Evolutionary conservation across 1,140 invertebrate genomes (phyloP), one percentile per base, ranked within the genome.

Genomic region (Conus betulinus): DNA sequence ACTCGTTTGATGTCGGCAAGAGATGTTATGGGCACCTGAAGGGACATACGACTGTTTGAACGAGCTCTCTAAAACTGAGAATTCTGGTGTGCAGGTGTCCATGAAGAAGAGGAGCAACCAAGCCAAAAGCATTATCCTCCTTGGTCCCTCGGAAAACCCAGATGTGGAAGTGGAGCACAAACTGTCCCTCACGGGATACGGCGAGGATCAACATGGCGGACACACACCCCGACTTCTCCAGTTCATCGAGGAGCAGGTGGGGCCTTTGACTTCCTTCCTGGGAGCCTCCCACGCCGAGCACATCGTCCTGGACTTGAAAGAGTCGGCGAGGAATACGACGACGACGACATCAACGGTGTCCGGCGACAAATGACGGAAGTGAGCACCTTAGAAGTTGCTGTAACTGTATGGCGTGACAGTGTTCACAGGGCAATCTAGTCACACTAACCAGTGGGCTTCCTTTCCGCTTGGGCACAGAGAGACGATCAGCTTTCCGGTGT

Each of bases 201-300:
- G 87, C 39, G 55, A 88, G 63, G 87, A 88, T 52, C 25, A 27
- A 74, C 23, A 84, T 55, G 82, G 87, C 52, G 87, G 87, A 11
- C 87, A 88, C 81, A 88, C 87, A 15, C 87, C 87, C 27, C n/a
- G 76, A 25, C 87, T 88, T 3, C 60, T 88, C 25, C 81, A 84
- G 39, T 84, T 74, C 51, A 11, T 88, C 10, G 57, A 84, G 13
- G 13, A 25, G 52, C 13, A 84, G 39, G 10, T 88, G 23, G 87
- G 87, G 3, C 25, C 60, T 15, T 23, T 88, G 20, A 27, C 87
- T 3, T 84, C 87, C 6, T 88, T 88, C 67, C 13, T 74, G 23
- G 87, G 87, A 7, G 81, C 81, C 7, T 55, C 87, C 11, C 87
- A 88, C 52, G 87, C 87, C 5, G 87, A 88, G n/a, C 51, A 84